Evolutionary conservation across 2,797 vertebrate species (phyloP), one percentile per base, ranked within the genome.

Genomic region (Pipistrellus kuhlii): DNA sequence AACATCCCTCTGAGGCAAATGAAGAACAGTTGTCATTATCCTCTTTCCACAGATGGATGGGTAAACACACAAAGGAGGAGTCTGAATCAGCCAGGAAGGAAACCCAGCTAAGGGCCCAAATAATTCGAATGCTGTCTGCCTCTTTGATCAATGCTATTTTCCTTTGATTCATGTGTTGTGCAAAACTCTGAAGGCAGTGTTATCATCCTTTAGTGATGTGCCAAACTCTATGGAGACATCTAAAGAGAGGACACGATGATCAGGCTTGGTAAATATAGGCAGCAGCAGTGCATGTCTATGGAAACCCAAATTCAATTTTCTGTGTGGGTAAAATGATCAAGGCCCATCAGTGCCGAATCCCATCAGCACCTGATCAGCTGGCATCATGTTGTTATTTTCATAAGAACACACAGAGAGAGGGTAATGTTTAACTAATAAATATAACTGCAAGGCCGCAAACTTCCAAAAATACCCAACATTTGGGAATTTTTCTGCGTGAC

Each of bases 401-500:
- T 85, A 85, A 62, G 80, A 77, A 59, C 78, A 73, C 41, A 30
- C 23, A 64, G 57, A 80, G n/a, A 46, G 17, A 4, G 25, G n/a
- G 15, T 27, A 68, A 62, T 44, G 46, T 46, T 53, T 87, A 92
- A 87, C 32, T 78, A 82, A 72, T 9, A 87, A 69, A 88, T 27
- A 27, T 13, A 15, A 91, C 46, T 25, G 15, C 44, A 64, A 1
- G 12, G 38, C 71, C 46, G 21, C 77, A 88, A 77, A 88, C 48
- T 48, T 90, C 53, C 57, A 21, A 77, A 95, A 72, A 18, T 68
- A 35, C 23, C 78, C 71, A 44, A 27, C 8, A 2, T 95, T 90
- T 94, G 88, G 44, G 75, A 96, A 94, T 85, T 93, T 97, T 96
- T 93, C 81, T 92, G 84, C 96, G 73, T 25, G 80, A 57, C 38